phyloP scores from a whole-genome alignment of 2,797 vertebrate genomes.

The Fratercula arctica region DNA sequence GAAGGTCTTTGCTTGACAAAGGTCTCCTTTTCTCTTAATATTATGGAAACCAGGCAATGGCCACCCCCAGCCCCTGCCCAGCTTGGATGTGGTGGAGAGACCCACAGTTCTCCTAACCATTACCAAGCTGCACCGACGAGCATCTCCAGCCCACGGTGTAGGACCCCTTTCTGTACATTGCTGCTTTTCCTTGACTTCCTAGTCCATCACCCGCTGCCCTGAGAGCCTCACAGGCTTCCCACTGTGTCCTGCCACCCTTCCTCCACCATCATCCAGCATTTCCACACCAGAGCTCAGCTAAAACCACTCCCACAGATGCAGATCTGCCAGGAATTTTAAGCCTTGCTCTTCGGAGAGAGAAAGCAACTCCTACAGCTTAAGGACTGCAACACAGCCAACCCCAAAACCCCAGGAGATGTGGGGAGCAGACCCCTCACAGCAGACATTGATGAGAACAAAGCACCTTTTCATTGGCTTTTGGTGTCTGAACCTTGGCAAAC shows the following conservation, averaged over 20 bases:
- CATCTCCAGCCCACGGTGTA: accelerated
- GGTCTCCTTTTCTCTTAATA: neutral
- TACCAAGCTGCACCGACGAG: accelerated
- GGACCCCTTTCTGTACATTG: neutral
- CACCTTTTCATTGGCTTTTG: neutral
- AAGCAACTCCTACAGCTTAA: neutral
- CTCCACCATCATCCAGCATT: neutral
- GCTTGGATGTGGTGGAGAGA: neutral
- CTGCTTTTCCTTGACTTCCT: neutral
- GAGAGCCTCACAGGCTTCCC: neutral
- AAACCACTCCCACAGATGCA: neutral
- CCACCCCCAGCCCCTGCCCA: neutral
- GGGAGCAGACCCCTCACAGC: neutral
- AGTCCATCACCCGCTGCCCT: neutral
- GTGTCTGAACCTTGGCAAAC: neutral
- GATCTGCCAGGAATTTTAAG: neutral
- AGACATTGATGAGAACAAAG: neutral
- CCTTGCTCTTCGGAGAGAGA: neutral
- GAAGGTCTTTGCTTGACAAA: neutral
- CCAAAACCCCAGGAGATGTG: neutral
- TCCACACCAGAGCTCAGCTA: neutral
- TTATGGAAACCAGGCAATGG: neutral
- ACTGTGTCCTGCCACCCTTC: neutral
- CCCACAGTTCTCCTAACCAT: neutral
- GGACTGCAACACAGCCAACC: neutral